A percentile compares a stretch with the other conserved stretches of the same genome.
Conservation (phyloP, 2,888 invertebrate species). For the Cybosia mesomella region DNA sequence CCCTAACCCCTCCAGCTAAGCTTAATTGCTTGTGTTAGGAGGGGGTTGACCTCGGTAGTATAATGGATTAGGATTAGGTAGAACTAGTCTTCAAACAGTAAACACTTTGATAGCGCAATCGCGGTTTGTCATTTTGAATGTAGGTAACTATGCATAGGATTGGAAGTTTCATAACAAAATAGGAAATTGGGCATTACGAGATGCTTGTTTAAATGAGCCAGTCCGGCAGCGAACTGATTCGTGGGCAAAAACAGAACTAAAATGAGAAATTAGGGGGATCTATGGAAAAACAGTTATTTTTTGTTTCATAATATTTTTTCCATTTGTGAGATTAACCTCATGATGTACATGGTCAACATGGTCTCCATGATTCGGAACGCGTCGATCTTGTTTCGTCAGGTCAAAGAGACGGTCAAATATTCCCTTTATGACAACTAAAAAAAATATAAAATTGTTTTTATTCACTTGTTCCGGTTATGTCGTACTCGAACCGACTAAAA, state of each 20-base stretch:
- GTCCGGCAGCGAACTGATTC: not conserved
- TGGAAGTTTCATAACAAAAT: not conserved
- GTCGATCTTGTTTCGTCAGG: not conserved
- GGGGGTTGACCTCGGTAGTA: no score
- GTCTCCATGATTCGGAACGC: no score
- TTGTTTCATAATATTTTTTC: no score
- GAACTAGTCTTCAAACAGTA: not conserved
- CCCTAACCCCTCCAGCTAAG: no score
- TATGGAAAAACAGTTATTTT: not conserved
- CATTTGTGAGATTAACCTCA: no score
- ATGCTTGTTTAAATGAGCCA: not conserved
- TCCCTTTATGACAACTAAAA: no score
- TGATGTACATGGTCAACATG: no score
- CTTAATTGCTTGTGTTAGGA: no score
- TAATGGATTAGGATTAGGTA: not conserved
- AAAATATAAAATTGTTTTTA: no score
- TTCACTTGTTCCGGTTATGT: no score
- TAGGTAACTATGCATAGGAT: not conserved
- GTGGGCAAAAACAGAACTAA: not conserved
- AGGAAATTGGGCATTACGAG: not conserved
- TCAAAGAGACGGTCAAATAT: not conserved
- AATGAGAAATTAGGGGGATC: not conserved
- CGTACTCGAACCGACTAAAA: no score
- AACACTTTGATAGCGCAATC: not conserved
- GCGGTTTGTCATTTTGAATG: constrained; percentile 2